These are phyloP conservation scores for Choristoneura rosaceana DNA, from an alignment of 2,888 invertebrate genomes.

Conservation along the genomic window DNA sequence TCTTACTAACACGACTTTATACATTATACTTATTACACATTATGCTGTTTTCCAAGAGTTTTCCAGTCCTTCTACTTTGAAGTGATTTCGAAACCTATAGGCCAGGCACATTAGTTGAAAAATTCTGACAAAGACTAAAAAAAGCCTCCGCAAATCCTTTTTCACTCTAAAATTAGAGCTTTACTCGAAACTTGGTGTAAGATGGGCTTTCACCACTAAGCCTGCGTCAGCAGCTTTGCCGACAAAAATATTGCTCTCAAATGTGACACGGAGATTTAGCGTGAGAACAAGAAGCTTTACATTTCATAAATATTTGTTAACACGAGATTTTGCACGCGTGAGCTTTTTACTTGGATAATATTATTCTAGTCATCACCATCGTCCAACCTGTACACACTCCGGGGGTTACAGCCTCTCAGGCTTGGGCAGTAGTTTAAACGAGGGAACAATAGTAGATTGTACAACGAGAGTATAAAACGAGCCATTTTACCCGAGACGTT, in stretches of 20 bases:
- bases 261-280: constrained; percentile 24
- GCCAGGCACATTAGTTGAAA: neutral
- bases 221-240: constrained; percentile 19
- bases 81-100: no score
- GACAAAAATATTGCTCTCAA: constrained; percentile 30
- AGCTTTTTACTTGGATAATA: neutral
- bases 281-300: constrained; percentile 25
- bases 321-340: constrained; percentile 7
- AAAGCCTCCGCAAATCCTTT: neutral
- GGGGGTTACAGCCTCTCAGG: no score
- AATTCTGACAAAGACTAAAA: neutral
- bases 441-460: no score
- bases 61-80: no score
- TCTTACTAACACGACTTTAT: no score
- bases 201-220: constrained; percentile 26
- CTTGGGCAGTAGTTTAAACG: no score
- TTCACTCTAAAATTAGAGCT: constrained; percentile 6
- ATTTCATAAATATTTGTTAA: constrained; percentile 39
- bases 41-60: no score
- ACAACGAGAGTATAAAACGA: no score
- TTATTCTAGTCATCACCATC: neutral
- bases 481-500: no score
- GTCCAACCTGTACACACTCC: no score
- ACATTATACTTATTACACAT: no score
- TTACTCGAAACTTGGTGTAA: constrained; percentile 15